Evolutionary conservation across 1,140 invertebrate genomes (phyloP).

Genomic region (Trichoplusia ni): DNA sequence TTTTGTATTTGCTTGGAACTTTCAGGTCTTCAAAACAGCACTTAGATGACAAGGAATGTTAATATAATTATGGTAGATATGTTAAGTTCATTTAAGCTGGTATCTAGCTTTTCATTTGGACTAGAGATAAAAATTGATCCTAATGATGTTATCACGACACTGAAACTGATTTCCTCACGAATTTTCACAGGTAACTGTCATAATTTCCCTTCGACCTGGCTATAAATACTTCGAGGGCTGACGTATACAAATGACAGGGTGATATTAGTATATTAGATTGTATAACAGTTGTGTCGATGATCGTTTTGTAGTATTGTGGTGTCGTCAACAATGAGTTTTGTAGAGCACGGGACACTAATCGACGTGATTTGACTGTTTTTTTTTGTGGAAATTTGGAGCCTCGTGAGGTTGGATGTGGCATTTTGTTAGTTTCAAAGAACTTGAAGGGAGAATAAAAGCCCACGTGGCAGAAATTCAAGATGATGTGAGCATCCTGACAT

Average conservation of each 20-base stretch:
- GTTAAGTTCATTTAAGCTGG: too few relatives aligned
- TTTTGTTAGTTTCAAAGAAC: neutral
- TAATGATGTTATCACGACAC: neutral
- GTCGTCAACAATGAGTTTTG: constrained; percentile 65
- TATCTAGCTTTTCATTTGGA: too few relatives aligned
- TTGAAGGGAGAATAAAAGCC: too few relatives aligned
- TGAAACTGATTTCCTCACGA: constrained; percentile 46
- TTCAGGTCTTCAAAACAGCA: too few relatives aligned
- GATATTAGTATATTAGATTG: constrained; percentile 64
- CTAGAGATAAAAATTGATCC: neutral
- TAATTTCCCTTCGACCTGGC: constrained; percentile 42
- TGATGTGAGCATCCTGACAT: too few relatives aligned
- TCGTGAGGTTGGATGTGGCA: constrained; percentile 31
- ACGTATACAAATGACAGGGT: constrained; percentile 60
- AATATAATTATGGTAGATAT: too few relatives aligned
- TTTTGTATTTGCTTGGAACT: too few relatives aligned
- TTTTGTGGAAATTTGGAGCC: constrained; percentile 34
- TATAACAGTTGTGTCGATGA: constrained; percentile 51
- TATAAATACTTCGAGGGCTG: constrained; percentile 70
- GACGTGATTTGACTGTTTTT: constrained; percentile 76
- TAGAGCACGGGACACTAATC: constrained; percentile 73
- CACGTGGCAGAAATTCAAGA: neutral
- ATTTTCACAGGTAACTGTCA: constrained; percentile 64
- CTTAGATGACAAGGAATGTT: too few relatives aligned
- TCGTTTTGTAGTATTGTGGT: constrained; percentile 63